Conservation (phyloP, 2,888 invertebrate genomes). For the Lasius fuliginosus region DNA sequence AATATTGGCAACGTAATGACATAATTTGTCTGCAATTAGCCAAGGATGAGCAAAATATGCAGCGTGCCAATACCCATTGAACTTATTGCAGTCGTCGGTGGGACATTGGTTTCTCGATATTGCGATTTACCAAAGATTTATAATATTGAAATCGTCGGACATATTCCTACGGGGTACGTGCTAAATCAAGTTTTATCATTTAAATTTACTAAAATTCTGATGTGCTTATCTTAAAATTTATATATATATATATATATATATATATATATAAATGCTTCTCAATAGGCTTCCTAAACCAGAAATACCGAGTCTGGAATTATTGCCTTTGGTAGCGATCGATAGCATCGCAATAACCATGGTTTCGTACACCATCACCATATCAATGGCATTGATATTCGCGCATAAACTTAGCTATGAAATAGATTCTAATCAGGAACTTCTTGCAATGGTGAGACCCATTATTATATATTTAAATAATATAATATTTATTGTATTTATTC, state of each 20-base stretch:
- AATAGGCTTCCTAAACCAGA: constrained; percentile 88
- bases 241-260: constrained; percentile 58
- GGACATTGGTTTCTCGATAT: constrained; percentile 90
- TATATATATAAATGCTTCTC: constrained; percentile 69
- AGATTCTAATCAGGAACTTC: constrained; percentile 91
- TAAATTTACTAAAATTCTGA: constrained; percentile 63
- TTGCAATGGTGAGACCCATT: constrained; percentile 87
- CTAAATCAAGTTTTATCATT: constrained; percentile 47
- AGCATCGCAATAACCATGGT: constrained; percentile 91
- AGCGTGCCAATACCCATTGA: constrained; percentile 92
- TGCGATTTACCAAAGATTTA: constrained; percentile 87
- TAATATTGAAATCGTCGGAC: constrained; percentile 89
- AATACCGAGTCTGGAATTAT: constrained; percentile 88
- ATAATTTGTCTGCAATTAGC: constrained; percentile 85
- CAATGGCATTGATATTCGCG: constrained; percentile 92
- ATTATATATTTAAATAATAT: not conserved
- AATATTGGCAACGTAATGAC: constrained; percentile 19
- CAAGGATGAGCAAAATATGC: constrained; percentile 88
- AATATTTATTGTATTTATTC: not conserved
- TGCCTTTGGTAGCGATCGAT: constrained; percentile 88
- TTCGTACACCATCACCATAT: constrained; percentile 91
- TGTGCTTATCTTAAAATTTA: constrained; percentile 61
- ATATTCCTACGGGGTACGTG: constrained; percentile 90
- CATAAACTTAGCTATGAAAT: constrained; percentile 91
- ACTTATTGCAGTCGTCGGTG: constrained; percentile 90